A percentile compares a stretch with the other conserved stretches of the same genome.
These are phyloP conservation scores for Chlamydotis undulata DNA, from an alignment of 2,113 vertebrate species.

Conservation along the genomic window DNA sequence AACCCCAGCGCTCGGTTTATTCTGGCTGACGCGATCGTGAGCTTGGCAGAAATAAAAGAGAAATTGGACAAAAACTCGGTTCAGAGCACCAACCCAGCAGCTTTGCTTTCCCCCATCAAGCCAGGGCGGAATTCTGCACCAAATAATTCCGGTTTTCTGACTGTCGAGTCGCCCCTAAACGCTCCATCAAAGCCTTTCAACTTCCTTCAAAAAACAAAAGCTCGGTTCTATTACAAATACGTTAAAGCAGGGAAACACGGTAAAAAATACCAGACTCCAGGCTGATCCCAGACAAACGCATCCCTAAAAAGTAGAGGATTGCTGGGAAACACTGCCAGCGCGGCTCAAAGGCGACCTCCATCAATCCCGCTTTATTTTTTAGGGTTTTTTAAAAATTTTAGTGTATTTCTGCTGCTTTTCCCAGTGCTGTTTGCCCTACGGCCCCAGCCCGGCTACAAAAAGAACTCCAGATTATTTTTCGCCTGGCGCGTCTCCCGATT, in stretches of 20 bases:
- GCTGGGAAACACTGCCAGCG: not conserved
- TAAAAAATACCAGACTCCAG: accelerated
- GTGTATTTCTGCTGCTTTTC: not conserved
- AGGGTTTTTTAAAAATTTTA: too few species aligned
- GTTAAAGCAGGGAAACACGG: accelerated
- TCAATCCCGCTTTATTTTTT: too few species aligned
- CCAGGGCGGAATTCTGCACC: not conserved
- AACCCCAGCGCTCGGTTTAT: too few species aligned
- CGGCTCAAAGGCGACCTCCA: accelerated
- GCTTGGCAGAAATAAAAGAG: not conserved
- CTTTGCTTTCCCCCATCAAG: not conserved
- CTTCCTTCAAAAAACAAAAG: not conserved
- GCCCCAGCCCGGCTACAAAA: not conserved
- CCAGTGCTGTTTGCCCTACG: not conserved
- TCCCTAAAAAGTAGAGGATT: accelerated
- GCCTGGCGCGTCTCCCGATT: accelerated
- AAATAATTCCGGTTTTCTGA: not conserved
- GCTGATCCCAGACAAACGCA: not conserved
- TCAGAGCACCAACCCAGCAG: too few species aligned
- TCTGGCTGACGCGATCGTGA: accelerated
- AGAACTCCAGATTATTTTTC: too few species aligned
- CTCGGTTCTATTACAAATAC: not conserved
- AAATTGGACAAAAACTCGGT: not conserved
- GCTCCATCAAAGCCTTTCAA: too few species aligned
- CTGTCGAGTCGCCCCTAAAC: accelerated